Evolutionary conservation across 2,113 vertebrate genomes (phyloP).

Genomic region (Engystomops pustulosus): DNA sequence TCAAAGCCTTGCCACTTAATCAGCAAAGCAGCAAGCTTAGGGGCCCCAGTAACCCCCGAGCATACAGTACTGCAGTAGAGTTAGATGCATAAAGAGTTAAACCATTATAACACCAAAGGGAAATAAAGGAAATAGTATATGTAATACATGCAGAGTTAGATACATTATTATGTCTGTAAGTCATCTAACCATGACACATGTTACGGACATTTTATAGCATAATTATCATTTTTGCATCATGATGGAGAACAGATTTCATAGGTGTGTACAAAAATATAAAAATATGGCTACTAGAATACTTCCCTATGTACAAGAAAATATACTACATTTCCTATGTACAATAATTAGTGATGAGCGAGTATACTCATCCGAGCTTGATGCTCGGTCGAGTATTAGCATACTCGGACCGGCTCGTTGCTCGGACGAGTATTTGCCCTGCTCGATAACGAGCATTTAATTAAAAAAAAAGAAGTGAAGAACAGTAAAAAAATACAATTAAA

Average conservation of each 20-base stretch:
- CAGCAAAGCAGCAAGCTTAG: not conserved
- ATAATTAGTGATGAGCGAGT: too few relatives aligned
- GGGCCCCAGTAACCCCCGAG: not conserved
- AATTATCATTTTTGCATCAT: too few relatives aligned
- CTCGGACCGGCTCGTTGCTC: too few relatives aligned
- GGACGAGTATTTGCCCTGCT: too few relatives aligned
- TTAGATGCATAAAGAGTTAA: not conserved
- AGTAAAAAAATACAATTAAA: too few relatives aligned
- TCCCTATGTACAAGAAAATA: not conserved
- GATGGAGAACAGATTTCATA: too few relatives aligned
- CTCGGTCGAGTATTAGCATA: too few relatives aligned
- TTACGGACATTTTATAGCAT: too few relatives aligned
- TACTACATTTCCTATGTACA: not conserved
- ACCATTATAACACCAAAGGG: not conserved
- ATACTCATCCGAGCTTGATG: too few relatives aligned
- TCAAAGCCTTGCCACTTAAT: conserved; percentile 23
- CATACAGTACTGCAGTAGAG: not conserved
- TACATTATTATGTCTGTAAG: not conserved
- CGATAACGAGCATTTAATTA: too few relatives aligned
- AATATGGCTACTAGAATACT: too few relatives aligned
- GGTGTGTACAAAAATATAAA: not conserved
- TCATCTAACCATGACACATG: not conserved
- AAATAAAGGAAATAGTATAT: not conserved
- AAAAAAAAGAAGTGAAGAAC: too few relatives aligned
- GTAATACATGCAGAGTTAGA: not conserved